Conservation (phyloP, 2,888 invertebrate genomes). For the Eupithecia exiguata region DNA sequence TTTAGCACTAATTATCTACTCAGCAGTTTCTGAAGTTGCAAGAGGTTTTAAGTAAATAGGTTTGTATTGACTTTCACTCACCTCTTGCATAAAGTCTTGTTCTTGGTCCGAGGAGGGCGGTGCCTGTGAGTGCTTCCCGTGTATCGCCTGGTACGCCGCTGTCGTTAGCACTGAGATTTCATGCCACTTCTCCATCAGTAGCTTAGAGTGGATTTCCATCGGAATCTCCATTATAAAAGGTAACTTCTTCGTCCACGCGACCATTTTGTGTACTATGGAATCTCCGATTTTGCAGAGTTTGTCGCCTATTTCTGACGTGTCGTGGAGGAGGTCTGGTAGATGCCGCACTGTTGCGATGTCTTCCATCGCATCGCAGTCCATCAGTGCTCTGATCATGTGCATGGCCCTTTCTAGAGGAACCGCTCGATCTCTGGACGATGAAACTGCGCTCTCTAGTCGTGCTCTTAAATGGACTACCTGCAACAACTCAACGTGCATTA, state of each 20-base stretch:
- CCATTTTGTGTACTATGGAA: conserved; percentile 98
- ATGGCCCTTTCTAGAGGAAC: conserved; percentile 93
- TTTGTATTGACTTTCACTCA: conserved; percentile 63
- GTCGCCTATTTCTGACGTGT: conserved; percentile 95
- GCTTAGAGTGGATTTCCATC: conserved; percentile 96
- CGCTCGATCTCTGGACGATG: conserved; percentile 92
- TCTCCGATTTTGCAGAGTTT: conserved; percentile 98
- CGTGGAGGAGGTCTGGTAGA: conserved; percentile 94
- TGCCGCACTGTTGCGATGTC: conserved; percentile 96
- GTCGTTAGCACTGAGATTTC: conserved; percentile 97
- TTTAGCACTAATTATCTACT: neutral
- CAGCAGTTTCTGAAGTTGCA: neutral
- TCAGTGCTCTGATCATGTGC: conserved; percentile 95
- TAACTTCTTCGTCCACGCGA: conserved; percentile 99
- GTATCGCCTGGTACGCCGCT: conserved; percentile 96
- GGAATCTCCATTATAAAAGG: conserved; percentile 99
- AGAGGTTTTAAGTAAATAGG: neutral
- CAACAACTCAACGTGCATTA: conserved; percentile 44
- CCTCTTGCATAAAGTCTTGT: conserved; percentile 94
- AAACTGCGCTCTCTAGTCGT: conserved; percentile 93
- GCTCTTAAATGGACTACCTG: conserved; percentile 92
- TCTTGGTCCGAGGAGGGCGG: conserved; percentile 83
- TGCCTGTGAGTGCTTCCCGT: conserved; percentile 85
- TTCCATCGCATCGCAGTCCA: conserved; percentile 98
- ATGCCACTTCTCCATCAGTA: conserved; percentile 99